Evolutionary conservation across 1,140 invertebrate genomes (phyloP).

Genomic region (Penaeus chinensis): DNA sequence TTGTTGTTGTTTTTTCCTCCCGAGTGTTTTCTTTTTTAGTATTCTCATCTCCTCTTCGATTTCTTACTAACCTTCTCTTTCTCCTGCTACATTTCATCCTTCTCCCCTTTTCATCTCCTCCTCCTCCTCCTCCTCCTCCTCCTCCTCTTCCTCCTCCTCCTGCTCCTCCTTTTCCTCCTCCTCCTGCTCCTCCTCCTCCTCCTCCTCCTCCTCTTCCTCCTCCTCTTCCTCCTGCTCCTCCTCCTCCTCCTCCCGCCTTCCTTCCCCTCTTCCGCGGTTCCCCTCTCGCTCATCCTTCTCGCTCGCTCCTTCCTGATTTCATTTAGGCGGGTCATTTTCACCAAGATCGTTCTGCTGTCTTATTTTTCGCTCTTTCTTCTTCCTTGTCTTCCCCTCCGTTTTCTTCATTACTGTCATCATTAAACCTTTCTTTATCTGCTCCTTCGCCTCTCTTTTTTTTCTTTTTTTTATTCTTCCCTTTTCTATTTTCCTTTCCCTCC

Average conservation of each 20-base stretch:
- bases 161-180: not conserved
- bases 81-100: not conserved
- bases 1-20: too few relatives aligned
- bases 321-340: too few relatives aligned
- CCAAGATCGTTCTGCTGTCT: too few relatives aligned
- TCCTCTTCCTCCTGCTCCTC: not conserved
- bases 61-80: not conserved
- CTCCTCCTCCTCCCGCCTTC: not conserved
- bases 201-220: not conserved
- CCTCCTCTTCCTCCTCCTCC: not conserved
- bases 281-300: not conserved
- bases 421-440: too few relatives aligned
- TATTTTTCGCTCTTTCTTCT: too few relatives aligned
- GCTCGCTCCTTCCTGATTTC: too few relatives aligned
- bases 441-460: too few relatives aligned
- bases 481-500: too few relatives aligned
- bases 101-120: not conserved
- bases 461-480: too few relatives aligned
- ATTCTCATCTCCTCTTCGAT: not conserved
- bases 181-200: not conserved
- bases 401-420: too few relatives aligned
- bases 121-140: not conserved
- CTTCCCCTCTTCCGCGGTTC: not conserved
- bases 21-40: too few relatives aligned
- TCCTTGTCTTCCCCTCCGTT: too few relatives aligned